Percentiles rank a stretch among this genome's conserved stretches.
These are phyloP conservation scores for Tyto alba DNA, from an alignment of 2,113 vertebrate species.

Conservation along the genomic window DNA sequence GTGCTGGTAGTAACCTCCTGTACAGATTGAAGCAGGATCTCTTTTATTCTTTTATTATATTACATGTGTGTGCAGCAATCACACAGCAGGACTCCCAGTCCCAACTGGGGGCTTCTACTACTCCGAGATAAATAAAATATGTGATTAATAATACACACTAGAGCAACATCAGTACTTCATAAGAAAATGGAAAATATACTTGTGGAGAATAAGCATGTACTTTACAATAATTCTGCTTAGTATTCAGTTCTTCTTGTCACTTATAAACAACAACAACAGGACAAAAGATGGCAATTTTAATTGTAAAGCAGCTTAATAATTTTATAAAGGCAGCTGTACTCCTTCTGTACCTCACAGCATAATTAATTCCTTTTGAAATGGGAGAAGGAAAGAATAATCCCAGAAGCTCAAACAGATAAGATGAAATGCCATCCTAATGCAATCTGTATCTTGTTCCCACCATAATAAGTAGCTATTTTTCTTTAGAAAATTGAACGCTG, in stretches of 20 bases:
- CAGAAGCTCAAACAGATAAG: conserved; percentile 39
- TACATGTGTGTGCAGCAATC: background rate
- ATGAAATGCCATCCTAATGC: conserved; percentile 53
- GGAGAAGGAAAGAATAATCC: conserved; percentile 34
- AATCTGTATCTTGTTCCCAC: conserved; percentile 14
- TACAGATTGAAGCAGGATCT: background rate
- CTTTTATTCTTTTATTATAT: background rate
- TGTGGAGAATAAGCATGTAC: background rate
- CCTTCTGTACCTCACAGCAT: conserved; percentile 22
- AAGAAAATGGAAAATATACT: background rate
- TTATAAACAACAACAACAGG: conserved; percentile 36
- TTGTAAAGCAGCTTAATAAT: conserved; percentile 54
- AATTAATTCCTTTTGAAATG: conserved; percentile 62
- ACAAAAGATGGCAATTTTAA: conserved; percentile 54
- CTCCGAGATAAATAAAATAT: conserved; percentile 1
- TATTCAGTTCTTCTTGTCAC: conserved; percentile 1
- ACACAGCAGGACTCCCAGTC: background rate
- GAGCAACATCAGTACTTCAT: background rate
- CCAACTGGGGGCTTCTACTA: background rate
- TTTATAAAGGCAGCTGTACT: conserved; percentile 38
- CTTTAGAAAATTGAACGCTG: background rate
- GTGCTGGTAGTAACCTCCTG: background rate
- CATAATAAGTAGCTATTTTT: background rate
- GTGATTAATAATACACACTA: conserved; percentile 32
- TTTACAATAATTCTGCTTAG: conserved; percentile 17